Base-by-base conservation (phyloP, 2,113 vertebrate species). In the Elachura formosa region DNA sequence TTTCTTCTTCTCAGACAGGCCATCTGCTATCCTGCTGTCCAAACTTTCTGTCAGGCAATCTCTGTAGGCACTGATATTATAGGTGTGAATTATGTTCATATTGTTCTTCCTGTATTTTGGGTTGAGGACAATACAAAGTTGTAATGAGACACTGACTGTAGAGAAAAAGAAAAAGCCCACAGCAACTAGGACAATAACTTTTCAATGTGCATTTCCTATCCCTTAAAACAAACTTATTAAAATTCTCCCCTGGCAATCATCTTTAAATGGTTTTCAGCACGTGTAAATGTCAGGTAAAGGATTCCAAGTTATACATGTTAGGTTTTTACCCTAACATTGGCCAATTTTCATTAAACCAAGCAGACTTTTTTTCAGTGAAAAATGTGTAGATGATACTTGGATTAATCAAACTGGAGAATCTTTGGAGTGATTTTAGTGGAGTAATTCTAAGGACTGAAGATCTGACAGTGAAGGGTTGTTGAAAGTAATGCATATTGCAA, bases 21-120 rank as follows among this genome's bases (percentile, higher is more conserved):
- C 87, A 87, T 78, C 84, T 94, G 94, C 91, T 81, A 84, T 40
- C 31, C 56, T 71, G 69, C 61, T 94, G 52, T 84, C 55, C 84
- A 92, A 71, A 81, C 16, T 67, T 58, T 78, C 76, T 55, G 46
- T 90, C 77, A 89, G 48, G 56, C 82, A 45, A 31, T 46, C 75
- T 74, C 73, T 81, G 48, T 4, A 74, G 36, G 52, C 52, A 59
- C n/a, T 51, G 36, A 46, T 52, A 62, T 46, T 33, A 68, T 2
- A 66, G 59, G 34, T 0, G 0, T 31, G 80, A 61, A 76, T 51
- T 52, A 43, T 6, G 5, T 63, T 41, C 23, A 33, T 24, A 33
- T 46, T 75, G 79, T 72, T 62, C 51, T 68, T 87, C 40, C 49
- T 64, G 52, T 73, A 34, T 72, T 92, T 61, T 59, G 48, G 31